Percentiles rank a stretch among this genome's conserved stretches.
These are phyloP conservation scores for Mastigias papua DNA, from an alignment of 30 jellyfish, hydroid and myxozoan species.

Conservation along the genomic window DNA sequence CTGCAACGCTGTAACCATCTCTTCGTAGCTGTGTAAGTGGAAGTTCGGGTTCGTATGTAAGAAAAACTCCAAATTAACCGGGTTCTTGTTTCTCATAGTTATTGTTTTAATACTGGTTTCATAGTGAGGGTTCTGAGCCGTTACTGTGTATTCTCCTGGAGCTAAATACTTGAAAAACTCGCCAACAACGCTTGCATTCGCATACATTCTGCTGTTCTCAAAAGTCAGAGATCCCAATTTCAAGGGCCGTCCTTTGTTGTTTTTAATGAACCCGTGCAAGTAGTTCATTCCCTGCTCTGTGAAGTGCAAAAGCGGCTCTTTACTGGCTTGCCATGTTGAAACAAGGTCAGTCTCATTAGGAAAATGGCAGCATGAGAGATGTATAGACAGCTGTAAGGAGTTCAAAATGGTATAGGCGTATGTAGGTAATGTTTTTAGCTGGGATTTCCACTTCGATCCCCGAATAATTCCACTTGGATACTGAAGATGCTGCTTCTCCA, in stretches of 20 bases:
- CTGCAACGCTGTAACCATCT: slow-evolving; percentile 52
- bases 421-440: slow-evolving; percentile 62
- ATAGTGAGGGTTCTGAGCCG: slow-evolving; percentile 75
- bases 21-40: slow-evolving; percentile 70
- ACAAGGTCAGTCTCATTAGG: slow-evolving; percentile 83
- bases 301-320: slow-evolving; percentile 73
- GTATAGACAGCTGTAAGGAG: slow-evolving; percentile 76
- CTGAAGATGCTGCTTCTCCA: not conserved
- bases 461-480: slow-evolving; percentile 57
- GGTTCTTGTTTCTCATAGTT: slow-evolving; percentile 5
- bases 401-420: slow-evolving; percentile 75
- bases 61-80: slow-evolving; percentile 69
- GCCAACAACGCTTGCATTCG: slow-evolving; percentile 77
- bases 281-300: slow-evolving; percentile 85
- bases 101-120: slow-evolving; percentile 62
- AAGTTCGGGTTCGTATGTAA: slow-evolving; percentile 61
- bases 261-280: slow-evolving; percentile 78
- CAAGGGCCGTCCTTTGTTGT: slow-evolving; percentile 55
- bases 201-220: slow-evolving; percentile 54
- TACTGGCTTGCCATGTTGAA: slow-evolving; percentile 82
- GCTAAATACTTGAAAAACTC: slow-evolving; percentile 80
- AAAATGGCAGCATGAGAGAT: slow-evolving; percentile 88
- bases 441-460: slow-evolving; percentile 77
- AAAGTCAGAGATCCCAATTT: slow-evolving; percentile 71
- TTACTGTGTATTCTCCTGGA: slow-evolving; percentile 87